These are phyloP conservation scores for Vultur gryphus DNA, from an alignment of 2,797 vertebrate species.

Conservation along the genomic window DNA sequence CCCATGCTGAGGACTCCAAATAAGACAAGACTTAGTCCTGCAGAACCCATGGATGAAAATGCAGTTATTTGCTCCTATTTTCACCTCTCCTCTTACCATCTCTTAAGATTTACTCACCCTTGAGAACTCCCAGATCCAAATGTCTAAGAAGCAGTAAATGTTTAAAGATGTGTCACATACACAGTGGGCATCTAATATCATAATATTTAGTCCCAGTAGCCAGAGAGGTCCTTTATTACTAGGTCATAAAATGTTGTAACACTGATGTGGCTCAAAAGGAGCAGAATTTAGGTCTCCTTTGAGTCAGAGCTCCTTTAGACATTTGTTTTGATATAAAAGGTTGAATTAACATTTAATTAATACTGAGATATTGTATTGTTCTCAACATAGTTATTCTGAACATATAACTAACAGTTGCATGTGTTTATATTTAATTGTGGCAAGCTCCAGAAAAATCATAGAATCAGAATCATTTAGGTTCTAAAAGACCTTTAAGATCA, in stretches of 20 bases:
- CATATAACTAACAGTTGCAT: background rate
- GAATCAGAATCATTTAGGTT: background rate
- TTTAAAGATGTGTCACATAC: background rate
- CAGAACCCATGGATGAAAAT: background rate
- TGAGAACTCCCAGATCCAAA: background rate
- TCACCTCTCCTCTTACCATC: background rate
- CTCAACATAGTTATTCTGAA: background rate
- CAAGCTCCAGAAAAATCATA: background rate
- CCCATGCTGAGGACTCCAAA: background rate
- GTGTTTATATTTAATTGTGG: background rate
- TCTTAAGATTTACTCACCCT: background rate
- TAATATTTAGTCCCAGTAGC: background rate
- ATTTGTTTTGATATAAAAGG: background rate
- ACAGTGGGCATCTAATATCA: background rate
- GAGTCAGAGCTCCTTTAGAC: background rate
- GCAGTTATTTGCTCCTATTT: background rate
- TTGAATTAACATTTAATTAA: background rate
- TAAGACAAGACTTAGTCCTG: background rate
- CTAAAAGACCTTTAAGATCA: background rate
- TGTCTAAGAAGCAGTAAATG: background rate
- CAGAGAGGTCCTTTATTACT: background rate
- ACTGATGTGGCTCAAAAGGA: background rate
- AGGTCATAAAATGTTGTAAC: background rate
- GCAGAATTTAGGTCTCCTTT: background rate
- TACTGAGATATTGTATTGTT: background rate